These are phyloP conservation scores for Parnassius smintheus DNA, from an alignment of 2,888 invertebrate genomes.

Conservation along the genomic window DNA sequence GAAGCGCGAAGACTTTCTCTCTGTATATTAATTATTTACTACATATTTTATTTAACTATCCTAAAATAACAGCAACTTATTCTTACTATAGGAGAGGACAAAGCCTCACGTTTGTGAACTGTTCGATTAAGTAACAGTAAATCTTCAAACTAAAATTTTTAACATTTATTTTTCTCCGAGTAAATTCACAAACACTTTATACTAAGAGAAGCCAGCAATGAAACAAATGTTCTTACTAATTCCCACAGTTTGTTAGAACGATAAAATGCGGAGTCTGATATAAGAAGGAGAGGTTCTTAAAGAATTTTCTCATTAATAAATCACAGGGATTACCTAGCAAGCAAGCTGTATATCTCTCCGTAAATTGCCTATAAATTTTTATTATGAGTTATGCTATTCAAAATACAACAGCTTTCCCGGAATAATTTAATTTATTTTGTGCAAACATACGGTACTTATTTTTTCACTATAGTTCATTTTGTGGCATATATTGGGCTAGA, in stretches of 20 bases:
- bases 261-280: slow-evolving; percentile 23
- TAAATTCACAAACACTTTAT: neutral
- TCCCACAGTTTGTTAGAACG: slow-evolving; percentile 23
- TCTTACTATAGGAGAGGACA: no score
- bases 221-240: slow-evolving; percentile 14
- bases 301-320: slow-evolving; percentile 69
- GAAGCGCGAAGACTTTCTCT: no score
- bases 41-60: no score
- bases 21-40: no score
- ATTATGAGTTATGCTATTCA: slow-evolving; percentile 72
- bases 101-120: no score
- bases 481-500: no score
- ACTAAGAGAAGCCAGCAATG: neutral
- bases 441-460: neutral
- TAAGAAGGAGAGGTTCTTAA: slow-evolving; percentile 24
- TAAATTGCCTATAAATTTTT: slow-evolving; percentile 79
- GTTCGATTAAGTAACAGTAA: no score
- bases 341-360: slow-evolving; percentile 63
- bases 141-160: neutral
- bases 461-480: no score
- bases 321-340: slow-evolving; percentile 59
- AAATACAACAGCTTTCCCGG: slow-evolving; percentile 19
- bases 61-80: no score
- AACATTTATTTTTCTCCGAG: neutral
- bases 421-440: slow-evolving; percentile 19